Evolutionary conservation across 1,140 invertebrate genomes (phyloP).

Genomic region (Zeugodacus cucurbitae): DNA sequence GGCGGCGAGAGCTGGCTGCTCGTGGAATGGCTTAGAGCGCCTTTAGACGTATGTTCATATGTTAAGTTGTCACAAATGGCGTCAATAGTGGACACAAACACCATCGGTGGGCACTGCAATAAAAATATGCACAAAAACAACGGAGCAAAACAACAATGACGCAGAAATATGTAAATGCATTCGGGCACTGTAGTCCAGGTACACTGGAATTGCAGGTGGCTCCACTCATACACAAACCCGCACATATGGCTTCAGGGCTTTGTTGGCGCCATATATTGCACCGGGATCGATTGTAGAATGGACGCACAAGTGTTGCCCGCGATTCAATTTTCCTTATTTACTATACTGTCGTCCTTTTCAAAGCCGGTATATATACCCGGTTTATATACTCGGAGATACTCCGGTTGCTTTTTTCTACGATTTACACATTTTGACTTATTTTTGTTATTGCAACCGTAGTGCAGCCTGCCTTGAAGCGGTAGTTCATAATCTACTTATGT

Average conservation of each 20-base stretch:
- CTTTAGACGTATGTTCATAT: not conserved
- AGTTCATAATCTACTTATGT: not conserved
- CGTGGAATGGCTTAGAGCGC: not conserved
- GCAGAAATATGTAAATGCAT: not conserved
- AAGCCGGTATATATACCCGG: not conserved
- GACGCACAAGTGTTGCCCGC: not conserved
- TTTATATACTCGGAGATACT: not conserved
- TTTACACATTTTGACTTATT: not conserved
- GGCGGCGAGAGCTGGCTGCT: not conserved
- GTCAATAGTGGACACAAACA: conserved; percentile 29
- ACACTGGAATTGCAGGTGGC: not conserved
- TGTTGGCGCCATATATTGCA: not conserved
- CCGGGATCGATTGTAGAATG: not conserved
- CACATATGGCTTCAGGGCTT: not conserved
- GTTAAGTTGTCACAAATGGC: conserved; percentile 38
- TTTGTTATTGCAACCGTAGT: not conserved
- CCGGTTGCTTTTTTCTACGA: not conserved
- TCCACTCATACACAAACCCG: not conserved
- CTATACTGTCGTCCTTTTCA: not conserved
- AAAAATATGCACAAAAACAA: not conserved
- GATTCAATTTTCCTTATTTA: not conserved
- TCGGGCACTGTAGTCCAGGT: not conserved
- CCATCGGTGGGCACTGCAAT: not conserved
- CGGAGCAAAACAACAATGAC: not conserved
- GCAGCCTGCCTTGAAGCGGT: not conserved